Evolutionary conservation across 1,140 invertebrate species (phyloP).

Genomic region (Bombus soroeensis): DNA sequence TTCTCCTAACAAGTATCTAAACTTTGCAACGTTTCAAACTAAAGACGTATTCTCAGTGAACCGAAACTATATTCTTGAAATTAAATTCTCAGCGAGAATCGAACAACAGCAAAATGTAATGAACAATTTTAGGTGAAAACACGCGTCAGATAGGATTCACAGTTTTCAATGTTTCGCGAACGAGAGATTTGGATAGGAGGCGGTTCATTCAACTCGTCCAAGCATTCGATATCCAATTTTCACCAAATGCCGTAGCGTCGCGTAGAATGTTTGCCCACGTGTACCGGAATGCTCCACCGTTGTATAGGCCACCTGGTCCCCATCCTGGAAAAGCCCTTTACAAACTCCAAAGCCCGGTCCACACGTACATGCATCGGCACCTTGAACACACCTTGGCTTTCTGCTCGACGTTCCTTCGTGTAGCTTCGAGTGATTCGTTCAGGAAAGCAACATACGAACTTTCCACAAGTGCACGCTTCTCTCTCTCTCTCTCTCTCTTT

Average conservation of each 20-base stretch:
- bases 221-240: slow-evolving; percentile 59
- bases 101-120: no score
- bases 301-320: slow-evolving; percentile 61
- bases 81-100: no score
- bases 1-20: no score
- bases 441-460: neutral
- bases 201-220: neutral
- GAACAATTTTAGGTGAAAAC: neutral
- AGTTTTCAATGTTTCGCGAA: neutral
- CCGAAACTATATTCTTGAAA: no score
- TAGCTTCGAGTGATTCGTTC: slow-evolving; percentile 22
- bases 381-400: slow-evolving; percentile 59
- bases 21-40: no score
- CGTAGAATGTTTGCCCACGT: slow-evolving; percentile 58
- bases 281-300: slow-evolving; percentile 63
- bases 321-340: slow-evolving; percentile 36
- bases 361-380: slow-evolving; percentile 41
- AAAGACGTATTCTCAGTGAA: no score
- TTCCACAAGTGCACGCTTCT: neutral
- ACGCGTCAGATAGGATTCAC: neutral
- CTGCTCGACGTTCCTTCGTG: slow-evolving; percentile 53
- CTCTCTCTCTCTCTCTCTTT: no score
- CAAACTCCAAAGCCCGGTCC: slow-evolving; percentile 21
- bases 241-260: slow-evolving; percentile 52
- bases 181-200: neutral